Conservation (phyloP, 2,797 vertebrate genomes). For the Micromesistius poutassou region DNA sequence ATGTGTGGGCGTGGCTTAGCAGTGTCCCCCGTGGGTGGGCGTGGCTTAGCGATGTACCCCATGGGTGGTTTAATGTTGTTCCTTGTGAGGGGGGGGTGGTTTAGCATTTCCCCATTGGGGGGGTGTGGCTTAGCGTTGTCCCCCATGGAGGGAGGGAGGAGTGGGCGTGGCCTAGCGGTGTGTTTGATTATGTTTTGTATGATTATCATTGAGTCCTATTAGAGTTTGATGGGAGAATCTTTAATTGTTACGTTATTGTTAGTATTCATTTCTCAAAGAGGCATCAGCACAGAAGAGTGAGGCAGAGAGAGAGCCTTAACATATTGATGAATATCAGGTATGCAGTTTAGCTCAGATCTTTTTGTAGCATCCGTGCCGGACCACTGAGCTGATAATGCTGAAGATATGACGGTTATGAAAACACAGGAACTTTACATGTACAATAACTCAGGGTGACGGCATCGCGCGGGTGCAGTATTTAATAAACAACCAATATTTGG, state of each 20-base stretch:
- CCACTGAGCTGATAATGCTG: conserved; percentile 30
- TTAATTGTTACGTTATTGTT: not conserved
- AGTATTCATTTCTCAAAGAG: not conserved
- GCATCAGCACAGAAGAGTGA: not conserved
- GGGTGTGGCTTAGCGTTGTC: no score
- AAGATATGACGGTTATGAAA: not conserved
- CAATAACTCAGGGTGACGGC: not conserved
- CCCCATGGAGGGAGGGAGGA: no score
- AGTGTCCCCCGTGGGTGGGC: no score
- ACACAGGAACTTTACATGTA: not conserved
- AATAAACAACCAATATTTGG: not conserved
- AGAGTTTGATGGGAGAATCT: conserved; percentile 5
- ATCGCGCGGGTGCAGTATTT: not conserved
- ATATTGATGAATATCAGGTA: not conserved
- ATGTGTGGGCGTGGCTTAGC: no score
- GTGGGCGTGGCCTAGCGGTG: not conserved
- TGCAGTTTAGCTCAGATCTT: not conserved
- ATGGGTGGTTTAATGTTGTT: no score
- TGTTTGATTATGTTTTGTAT: conserved; percentile 30
- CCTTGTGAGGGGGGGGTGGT: no score
- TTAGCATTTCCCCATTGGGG: no score
- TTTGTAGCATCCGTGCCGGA: not conserved
- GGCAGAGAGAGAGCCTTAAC: not conserved
- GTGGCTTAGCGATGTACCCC: no score
- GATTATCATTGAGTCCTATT: conserved; percentile 43